These are phyloP conservation scores for Drosophila mayri DNA, from an alignment of 1,140 invertebrate species.

Conservation along the genomic window DNA sequence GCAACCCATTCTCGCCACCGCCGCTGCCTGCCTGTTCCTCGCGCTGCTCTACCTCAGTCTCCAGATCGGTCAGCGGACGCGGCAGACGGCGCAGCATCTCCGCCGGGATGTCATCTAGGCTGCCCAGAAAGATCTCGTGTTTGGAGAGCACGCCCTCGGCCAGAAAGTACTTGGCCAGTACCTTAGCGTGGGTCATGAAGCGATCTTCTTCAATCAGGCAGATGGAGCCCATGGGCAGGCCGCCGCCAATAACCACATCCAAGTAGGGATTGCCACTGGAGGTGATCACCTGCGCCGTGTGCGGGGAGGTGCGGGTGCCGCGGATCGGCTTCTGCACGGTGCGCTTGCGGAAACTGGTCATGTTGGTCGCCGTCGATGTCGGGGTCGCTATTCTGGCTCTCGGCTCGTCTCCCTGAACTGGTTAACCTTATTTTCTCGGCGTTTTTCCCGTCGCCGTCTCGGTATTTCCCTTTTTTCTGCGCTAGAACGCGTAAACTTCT, in stretches of 20 bases:
- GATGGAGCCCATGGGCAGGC: constrained; percentile 87
- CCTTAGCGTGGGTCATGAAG: constrained; percentile 90
- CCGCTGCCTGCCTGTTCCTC: constrained; percentile 53
- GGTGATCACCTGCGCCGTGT: constrained; percentile 89
- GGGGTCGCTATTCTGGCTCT: not conserved
- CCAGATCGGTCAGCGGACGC: constrained; percentile 80
- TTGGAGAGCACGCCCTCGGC: constrained; percentile 91
- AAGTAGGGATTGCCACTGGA: constrained; percentile 90
- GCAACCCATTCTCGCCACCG: constrained; percentile 87
- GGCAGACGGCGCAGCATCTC: constrained; percentile 86
- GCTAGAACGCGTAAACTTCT: constrained; percentile 34
- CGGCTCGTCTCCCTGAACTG: constrained; percentile 1
- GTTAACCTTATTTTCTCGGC: constrained; percentile 30
- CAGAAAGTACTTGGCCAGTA: constrained; percentile 92
- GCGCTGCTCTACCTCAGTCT: constrained; percentile 51
- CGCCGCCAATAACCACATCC: constrained; percentile 89
- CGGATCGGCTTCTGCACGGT: constrained; percentile 85
- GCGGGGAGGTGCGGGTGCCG: constrained; percentile 88
- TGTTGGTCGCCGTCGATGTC: constrained; percentile 25
- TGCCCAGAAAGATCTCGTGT: constrained; percentile 90
- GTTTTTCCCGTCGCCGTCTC: constrained; percentile 11
- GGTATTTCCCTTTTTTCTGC: constrained; percentile 7
- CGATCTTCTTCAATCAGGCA: constrained; percentile 91
- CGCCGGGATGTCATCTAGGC: constrained; percentile 89
- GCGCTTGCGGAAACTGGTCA: constrained; percentile 84